Evolutionary conservation across 2,797 vertebrate genomes (phyloP).

Genomic region (Peromyscus melanophrys): DNA sequence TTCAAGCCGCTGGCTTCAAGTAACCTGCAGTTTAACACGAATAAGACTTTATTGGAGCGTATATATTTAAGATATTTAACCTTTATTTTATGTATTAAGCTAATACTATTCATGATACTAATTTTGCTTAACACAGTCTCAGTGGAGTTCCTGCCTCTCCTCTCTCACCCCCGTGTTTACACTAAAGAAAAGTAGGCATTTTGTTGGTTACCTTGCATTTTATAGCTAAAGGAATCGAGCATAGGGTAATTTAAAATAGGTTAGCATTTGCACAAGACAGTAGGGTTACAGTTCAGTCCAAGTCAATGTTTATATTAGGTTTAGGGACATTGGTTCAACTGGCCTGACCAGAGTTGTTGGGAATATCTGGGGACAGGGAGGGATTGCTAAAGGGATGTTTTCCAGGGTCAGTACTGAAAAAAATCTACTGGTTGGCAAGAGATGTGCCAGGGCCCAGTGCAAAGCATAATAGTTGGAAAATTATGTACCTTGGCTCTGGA

Average conservation of each 20-base stretch:
- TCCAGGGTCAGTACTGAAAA: conserved; percentile 3
- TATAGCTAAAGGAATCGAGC: not conserved
- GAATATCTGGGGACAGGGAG: conserved; percentile 25
- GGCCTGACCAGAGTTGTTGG: conserved; percentile 20
- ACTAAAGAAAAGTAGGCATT: not conserved
- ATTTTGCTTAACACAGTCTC: not conserved
- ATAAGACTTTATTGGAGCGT: conserved; percentile 5
- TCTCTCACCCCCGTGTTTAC: not conserved
- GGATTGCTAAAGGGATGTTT: not conserved
- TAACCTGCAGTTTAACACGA: conserved; percentile 2
- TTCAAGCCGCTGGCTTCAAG: conserved; percentile 62
- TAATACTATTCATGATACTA: not conserved
- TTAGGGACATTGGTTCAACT: not conserved
- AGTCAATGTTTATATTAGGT: conserved; percentile 26
- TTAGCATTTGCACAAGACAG: not conserved
- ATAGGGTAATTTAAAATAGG: not conserved
- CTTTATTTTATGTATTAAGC: conserved; percentile 21
- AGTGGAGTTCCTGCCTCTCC: not conserved
- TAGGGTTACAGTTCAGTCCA: not conserved
- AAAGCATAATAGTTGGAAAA: conserved; percentile 8
- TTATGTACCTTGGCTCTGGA: conserved; percentile 40
- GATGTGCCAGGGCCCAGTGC: not conserved
- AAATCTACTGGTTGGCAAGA: conserved; percentile 10
- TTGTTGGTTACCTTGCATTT: conserved; percentile 53
- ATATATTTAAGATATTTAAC: not conserved